These are phyloP conservation scores for Alethe castanea DNA, from an alignment of 2,113 vertebrate genomes.

Conservation along the genomic window DNA sequence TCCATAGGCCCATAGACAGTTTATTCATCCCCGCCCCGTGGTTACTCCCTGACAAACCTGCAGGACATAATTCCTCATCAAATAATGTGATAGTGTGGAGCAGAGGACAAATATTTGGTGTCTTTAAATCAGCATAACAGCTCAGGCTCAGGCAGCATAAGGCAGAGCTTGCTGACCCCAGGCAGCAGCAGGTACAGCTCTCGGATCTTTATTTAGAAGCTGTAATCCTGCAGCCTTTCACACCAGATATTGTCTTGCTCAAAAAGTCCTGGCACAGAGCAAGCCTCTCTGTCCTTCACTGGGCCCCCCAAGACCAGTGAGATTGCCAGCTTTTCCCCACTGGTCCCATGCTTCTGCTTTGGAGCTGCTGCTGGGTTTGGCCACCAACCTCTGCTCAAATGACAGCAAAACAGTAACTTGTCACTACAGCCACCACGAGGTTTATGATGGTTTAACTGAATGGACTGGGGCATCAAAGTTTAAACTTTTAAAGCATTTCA, in stretches of 20 bases:
- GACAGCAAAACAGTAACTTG: neutral
- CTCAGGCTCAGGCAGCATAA: neutral
- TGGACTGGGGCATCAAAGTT: neutral
- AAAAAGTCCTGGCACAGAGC: neutral
- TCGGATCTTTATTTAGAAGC: slow-evolving; percentile 7
- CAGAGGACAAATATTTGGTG: neutral
- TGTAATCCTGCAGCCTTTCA: neutral
- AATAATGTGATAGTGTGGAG: neutral
- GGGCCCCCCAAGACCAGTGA: rapidly evolving
- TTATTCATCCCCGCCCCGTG: neutral
- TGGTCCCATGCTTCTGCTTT: neutral
- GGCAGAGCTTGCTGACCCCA: neutral
- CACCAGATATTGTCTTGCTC: neutral
- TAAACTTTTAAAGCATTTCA: neutral
- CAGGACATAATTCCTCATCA: neutral
- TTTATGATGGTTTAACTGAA: neutral
- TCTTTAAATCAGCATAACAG: neutral
- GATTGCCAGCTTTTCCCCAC: neutral
- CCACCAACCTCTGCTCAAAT: neutral
- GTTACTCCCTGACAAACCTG: neutral
- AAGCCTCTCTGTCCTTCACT: neutral
- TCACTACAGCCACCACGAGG: rapidly evolving
- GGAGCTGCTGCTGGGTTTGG: neutral
- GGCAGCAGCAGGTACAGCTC: neutral
- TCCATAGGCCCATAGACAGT: neutral